These are phyloP conservation scores for Triplophysa rosa DNA, from an alignment of 2,113 vertebrate species.

Conservation along the genomic window DNA sequence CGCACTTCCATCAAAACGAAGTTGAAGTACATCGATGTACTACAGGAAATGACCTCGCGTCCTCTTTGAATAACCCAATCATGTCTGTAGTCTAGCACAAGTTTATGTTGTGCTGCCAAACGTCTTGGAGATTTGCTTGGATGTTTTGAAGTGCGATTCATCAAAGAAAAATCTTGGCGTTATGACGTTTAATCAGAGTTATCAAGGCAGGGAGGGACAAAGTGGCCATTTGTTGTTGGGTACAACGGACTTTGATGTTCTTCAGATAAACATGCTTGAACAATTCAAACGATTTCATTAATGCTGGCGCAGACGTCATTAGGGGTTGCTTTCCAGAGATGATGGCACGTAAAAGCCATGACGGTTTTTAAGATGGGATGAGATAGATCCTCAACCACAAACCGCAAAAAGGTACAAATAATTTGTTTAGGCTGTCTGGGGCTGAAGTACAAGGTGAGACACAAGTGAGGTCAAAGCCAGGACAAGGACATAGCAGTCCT, in stretches of 20 bases:
- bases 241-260: slow-evolving; percentile 66
- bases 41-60: slow-evolving; percentile 44
- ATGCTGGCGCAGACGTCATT: slow-evolving; percentile 54
- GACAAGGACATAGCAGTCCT: slow-evolving; percentile 24
- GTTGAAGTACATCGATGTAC: slow-evolving; percentile 42
- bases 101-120: slow-evolving; percentile 63
- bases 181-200: slow-evolving; percentile 66
- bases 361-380: slow-evolving; percentile 1
- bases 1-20: slow-evolving; percentile 44
- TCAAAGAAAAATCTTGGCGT: slow-evolving; percentile 50
- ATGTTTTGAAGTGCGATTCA: slow-evolving; percentile 55
- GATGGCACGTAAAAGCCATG: neutral
- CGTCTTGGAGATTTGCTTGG: slow-evolving; percentile 42
- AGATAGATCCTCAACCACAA: slow-evolving; percentile 36
- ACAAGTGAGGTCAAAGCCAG: slow-evolving; percentile 9
- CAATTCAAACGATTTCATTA: slow-evolving; percentile 66
- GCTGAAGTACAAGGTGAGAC: neutral
- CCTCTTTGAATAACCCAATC: slow-evolving; percentile 54
- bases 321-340: slow-evolving; percentile 46
- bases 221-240: slow-evolving; percentile 47
- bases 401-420: slow-evolving; percentile 9
- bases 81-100: slow-evolving; percentile 58
- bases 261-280: slow-evolving; percentile 65
- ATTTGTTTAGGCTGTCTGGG: slow-evolving; percentile 2
- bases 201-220: slow-evolving; percentile 47